Percentiles rank a stretch among this genome's conserved stretches.
Evolutionary conservation across 2,888 invertebrate genomes (phyloP).

Genomic region (Sympetrum striolatum): DNA sequence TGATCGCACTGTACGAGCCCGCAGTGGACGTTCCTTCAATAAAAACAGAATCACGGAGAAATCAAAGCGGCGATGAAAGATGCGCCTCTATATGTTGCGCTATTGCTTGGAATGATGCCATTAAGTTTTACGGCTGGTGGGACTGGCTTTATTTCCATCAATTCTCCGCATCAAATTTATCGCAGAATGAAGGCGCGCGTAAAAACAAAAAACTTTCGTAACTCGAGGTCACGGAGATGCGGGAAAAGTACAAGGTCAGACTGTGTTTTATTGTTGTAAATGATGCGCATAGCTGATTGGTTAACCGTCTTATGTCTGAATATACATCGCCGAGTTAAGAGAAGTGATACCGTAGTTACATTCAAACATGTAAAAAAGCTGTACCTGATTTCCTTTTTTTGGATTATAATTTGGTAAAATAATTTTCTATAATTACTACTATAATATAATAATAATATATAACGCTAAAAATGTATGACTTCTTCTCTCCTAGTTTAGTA

Average conservation of each 20-base stretch:
- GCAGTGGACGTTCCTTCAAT: not conserved
- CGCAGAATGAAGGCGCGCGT: not conserved
- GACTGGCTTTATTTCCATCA: not conserved
- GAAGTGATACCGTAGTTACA: too few species aligned
- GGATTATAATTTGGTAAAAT: too few species aligned
- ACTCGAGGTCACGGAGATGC: not conserved
- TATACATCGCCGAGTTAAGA: too few species aligned
- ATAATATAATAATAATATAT: too few species aligned
- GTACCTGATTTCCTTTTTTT: too few species aligned
- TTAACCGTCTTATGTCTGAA: too few species aligned
- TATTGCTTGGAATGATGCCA: not conserved
- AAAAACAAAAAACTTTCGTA: not conserved
- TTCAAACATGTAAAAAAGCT: too few species aligned
- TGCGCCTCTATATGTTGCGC: not conserved
- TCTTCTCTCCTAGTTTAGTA: too few species aligned
- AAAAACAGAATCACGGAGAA: not conserved
- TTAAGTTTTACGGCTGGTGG: not conserved
- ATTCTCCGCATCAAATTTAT: not conserved
- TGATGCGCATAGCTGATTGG: too few species aligned
- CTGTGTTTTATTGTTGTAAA: too few species aligned
- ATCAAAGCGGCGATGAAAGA: not conserved
- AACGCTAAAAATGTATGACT: too few species aligned
- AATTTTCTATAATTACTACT: too few species aligned
- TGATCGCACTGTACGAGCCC: not conserved
- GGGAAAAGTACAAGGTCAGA: not conserved